phyloP scores from a whole-genome alignment of 2,113 vertebrate genomes.

The Martes martes region DNA sequence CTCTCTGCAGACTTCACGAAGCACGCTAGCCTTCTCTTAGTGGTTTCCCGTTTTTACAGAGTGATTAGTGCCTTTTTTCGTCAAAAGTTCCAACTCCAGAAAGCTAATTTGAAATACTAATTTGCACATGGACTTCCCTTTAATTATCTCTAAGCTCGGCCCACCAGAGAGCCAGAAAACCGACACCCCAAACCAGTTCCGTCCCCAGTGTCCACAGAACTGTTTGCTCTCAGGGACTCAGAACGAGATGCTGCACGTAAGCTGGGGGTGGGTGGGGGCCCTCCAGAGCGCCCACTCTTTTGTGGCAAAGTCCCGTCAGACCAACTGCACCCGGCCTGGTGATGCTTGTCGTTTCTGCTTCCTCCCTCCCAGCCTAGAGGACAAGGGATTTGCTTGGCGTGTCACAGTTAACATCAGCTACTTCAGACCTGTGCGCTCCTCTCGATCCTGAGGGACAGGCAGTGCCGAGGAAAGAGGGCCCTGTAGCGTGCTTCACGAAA shows the following conservation, averaged over 20 bases:
- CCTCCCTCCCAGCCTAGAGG: neutral
- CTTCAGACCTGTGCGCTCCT: neutral
- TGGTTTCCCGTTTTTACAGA: neutral
- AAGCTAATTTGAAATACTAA: slow-evolving; percentile 17
- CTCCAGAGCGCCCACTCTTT: neutral
- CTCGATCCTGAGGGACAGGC: neutral
- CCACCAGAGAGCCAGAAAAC: neutral
- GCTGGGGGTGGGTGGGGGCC: neutral
- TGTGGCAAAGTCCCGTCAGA: neutral
- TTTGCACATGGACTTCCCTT: neutral
- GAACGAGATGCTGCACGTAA: neutral
- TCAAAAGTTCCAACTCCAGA: neutral
- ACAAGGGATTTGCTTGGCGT: neutral
- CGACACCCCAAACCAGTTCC: neutral
- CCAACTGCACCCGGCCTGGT: fast-evolving
- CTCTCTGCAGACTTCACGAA: neutral
- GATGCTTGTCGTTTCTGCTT: neutral
- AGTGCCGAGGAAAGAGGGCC: neutral
- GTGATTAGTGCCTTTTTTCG: neutral
- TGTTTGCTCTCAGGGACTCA: neutral
- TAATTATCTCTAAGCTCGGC: neutral
- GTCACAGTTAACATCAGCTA: neutral
- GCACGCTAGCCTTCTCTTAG: neutral
- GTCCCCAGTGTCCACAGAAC: neutral
- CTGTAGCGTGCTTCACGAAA: neutral